These are phyloP conservation scores for Nymphalis polychloros DNA, from an alignment of 2,888 invertebrate genomes.

Conservation along the genomic window DNA sequence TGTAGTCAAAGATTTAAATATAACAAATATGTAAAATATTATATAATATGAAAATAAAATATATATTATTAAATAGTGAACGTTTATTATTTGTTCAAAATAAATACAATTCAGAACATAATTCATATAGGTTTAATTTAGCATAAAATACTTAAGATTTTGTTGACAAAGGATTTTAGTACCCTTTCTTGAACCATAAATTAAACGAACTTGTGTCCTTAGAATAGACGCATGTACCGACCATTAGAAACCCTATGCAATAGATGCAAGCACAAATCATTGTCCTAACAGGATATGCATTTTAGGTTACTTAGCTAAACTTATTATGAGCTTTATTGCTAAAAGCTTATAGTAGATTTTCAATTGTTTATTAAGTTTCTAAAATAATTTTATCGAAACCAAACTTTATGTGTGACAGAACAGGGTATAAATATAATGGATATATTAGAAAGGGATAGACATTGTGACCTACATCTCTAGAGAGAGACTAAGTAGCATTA, in stretches of 20 bases:
- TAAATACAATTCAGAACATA: constrained; percentile 57
- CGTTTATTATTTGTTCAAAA: too few relatives aligned
- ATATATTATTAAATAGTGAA: too few relatives aligned
- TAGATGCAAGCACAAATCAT: constrained; percentile 67
- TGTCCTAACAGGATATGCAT: constrained; percentile 47
- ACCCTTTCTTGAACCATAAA: constrained; percentile 74
- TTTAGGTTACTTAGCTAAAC: constrained; percentile 39
- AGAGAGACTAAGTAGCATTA: constrained; percentile 72
- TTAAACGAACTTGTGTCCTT: constrained; percentile 66
- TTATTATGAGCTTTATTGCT: constrained; percentile 16
- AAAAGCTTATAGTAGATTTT: constrained; percentile 37
- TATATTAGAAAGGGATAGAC: constrained; percentile 49
- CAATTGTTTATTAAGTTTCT: constrained; percentile 11
- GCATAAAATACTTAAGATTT: constrained; percentile 75
- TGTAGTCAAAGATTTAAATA: too few relatives aligned
- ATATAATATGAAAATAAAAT: too few relatives aligned
- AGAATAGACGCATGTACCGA: constrained; percentile 63
- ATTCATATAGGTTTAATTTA: constrained; percentile 64
- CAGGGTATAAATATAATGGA: constrained; percentile 49
- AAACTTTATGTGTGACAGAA: constrained; percentile 48
- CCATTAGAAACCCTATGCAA: constrained; percentile 71
- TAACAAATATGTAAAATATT: too few relatives aligned
- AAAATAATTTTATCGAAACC: constrained; percentile 43
- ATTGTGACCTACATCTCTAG: constrained; percentile 79
- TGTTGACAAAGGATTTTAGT: constrained; percentile 70